Conservation (phyloP, 92 coral and sea anemone genomes). For the Bergia sp. region DNA sequence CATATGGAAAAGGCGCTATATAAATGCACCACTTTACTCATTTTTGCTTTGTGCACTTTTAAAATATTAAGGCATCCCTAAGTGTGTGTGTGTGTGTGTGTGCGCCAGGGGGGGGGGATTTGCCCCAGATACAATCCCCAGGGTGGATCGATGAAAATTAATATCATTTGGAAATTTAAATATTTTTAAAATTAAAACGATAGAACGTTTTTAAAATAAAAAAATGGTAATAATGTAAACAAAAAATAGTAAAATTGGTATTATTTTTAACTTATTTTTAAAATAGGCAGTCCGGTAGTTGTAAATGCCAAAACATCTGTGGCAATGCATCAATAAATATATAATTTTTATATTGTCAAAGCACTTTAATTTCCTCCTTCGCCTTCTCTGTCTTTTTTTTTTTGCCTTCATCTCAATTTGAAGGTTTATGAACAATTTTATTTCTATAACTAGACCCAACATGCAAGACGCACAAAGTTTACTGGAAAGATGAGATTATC, state of each 20-base stretch:
- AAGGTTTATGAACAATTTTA: slow-evolving; percentile 10
- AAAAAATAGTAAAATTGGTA: slow-evolving; percentile 10
- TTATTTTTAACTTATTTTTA: neutral
- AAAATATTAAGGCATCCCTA: neutral
- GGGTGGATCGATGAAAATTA: slow-evolving; percentile 3
- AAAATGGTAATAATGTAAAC: neutral
- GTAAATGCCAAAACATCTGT: slow-evolving; percentile 21
- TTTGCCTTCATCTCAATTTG: slow-evolving; percentile 5
- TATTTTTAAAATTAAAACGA: neutral
- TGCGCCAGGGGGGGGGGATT: too few species aligned
- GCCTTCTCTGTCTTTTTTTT: neutral
- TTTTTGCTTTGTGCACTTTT: neutral
- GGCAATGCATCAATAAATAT: slow-evolving; percentile 15
- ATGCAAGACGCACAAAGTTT: slow-evolving; percentile 20
- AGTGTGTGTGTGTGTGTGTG: slow-evolving; percentile 1
- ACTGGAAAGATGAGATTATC: slow-evolving; percentile 5
- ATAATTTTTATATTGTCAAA: slow-evolving; percentile 17
- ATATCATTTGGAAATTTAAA: slow-evolving; percentile 19
- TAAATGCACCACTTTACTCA: too few species aligned
- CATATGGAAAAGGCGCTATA: too few species aligned
- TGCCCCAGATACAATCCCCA: too few species aligned
- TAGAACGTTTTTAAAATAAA: neutral
- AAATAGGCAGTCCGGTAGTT: neutral
- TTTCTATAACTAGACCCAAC: slow-evolving; percentile 11
- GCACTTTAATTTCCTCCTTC: slow-evolving; percentile 2